These are phyloP conservation scores for Styela plicata DNA, from an alignment of 23 tunicate genomes.

Conservation along the genomic window DNA sequence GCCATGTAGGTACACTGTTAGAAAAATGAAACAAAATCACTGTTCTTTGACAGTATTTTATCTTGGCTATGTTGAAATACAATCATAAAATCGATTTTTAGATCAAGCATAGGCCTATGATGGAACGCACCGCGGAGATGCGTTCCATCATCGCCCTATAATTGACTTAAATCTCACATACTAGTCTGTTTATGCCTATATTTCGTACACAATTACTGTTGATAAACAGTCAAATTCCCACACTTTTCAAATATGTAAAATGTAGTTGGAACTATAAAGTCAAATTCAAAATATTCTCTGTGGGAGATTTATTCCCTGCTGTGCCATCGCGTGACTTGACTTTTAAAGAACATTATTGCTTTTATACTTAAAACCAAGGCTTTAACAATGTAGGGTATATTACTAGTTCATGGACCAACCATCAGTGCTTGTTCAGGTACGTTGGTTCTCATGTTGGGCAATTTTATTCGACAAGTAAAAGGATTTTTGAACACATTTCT, in stretches of 20 bases:
- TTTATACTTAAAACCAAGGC: not conserved
- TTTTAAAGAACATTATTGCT: too few relatives aligned
- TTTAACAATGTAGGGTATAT: not conserved
- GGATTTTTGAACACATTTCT: not conserved
- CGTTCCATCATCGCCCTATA: not conserved
- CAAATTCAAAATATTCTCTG: not conserved
- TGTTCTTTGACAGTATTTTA: too few relatives aligned
- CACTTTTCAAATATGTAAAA: too few relatives aligned
- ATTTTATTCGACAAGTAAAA: not conserved
- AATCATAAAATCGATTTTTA: too few relatives aligned
- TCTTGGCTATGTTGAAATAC: too few relatives aligned
- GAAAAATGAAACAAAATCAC: too few relatives aligned
- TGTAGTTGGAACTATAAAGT: too few relatives aligned
- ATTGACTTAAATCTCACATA: not conserved
- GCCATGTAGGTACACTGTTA: too few relatives aligned
- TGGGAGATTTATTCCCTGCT: not conserved
- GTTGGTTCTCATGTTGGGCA: not conserved
- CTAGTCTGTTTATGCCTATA: not conserved
- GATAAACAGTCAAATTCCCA: too few relatives aligned
- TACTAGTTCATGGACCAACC: not conserved
- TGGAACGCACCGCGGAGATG: too few relatives aligned
- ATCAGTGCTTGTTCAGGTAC: not conserved
- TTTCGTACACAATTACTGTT: not conserved
- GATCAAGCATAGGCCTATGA: too few relatives aligned
- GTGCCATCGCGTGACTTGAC: not conserved